phyloP scores from a whole-genome alignment of 2,113 vertebrate genomes.

The Apaloderma vittatum region DNA sequence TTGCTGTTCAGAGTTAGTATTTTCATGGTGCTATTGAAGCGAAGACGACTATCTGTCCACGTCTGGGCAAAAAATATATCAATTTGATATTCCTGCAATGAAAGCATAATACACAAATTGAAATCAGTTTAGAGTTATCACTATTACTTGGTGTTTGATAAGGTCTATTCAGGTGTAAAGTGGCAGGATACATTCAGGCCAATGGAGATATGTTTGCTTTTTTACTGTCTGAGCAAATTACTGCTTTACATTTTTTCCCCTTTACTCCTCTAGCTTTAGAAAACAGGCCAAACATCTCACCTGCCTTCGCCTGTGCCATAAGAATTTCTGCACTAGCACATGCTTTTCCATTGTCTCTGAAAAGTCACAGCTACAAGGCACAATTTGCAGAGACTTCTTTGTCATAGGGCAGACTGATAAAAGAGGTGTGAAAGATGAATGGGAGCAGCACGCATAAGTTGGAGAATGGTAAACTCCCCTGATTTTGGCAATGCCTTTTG shows the following conservation, averaged over 20 bases:
- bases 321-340: background rate
- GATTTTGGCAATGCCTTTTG: background rate
- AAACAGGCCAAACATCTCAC: background rate
- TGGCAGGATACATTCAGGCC: background rate
- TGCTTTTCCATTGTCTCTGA: background rate
- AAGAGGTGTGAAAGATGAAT: background rate
- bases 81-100: slow-evolving; percentile 94
- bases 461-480: background rate
- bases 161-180: background rate
- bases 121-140: background rate
- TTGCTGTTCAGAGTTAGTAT: slow-evolving; percentile 95
- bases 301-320: background rate
- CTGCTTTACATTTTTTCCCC: rapidly evolving
- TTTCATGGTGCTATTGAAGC: slow-evolving; percentile 97
- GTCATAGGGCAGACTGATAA: background rate
- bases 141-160: background rate
- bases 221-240: background rate
- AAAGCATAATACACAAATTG: slow-evolving; percentile 21
- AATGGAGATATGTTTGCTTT: background rate
- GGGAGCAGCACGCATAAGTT: background rate
- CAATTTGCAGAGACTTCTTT: background rate
- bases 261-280: background rate
- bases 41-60: slow-evolving; percentile 94
- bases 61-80: slow-evolving; percentile 99
- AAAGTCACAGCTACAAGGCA: background rate